A percentile compares a stretch with the other conserved stretches of the same genome.
These are phyloP conservation scores for Dione juno DNA, from an alignment of 2,888 invertebrate genomes.

Conservation along the genomic window DNA sequence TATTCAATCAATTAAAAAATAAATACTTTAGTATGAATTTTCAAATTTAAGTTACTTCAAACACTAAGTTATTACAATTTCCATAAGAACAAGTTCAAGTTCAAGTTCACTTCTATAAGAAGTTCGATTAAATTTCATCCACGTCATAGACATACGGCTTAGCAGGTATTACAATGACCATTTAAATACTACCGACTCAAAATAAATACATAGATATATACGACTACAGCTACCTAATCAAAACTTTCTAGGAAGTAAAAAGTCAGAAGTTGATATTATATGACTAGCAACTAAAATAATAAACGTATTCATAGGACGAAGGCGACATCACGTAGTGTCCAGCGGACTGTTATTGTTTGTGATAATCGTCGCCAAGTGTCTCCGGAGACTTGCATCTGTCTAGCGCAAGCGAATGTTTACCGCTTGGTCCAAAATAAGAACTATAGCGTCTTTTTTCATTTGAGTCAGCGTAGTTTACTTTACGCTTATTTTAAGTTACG, in stretches of 20 bases:
- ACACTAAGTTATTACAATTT: no score
- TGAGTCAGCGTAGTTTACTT: no score
- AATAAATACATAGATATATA: no score
- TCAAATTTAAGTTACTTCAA: neutral
- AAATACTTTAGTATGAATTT: neutral
- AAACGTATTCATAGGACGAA: conserved; percentile 55
- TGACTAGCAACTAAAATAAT: conserved; percentile 63
- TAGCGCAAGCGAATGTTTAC: conserved; percentile 63
- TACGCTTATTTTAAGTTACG: neutral
- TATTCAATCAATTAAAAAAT: no score
- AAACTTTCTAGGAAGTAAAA: conserved; percentile 39
- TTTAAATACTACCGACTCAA: conserved; percentile 1
- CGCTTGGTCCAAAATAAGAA: conserved; percentile 46
- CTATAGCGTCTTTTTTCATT: neutral
- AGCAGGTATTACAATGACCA: neutral
- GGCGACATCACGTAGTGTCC: conserved; percentile 47
- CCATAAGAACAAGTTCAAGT: no score
- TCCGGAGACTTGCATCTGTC: conserved; percentile 72
- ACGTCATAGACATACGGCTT: neutral
- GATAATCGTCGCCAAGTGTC: conserved; percentile 59
- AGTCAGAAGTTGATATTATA: conserved; percentile 57
- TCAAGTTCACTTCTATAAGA: no score
- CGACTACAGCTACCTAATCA: conserved; percentile 20
- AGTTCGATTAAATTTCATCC: no score
- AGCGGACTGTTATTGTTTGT: conserved; percentile 53